phyloP scores from a whole-genome alignment of 2,113 vertebrate species.

The Dascyllus trimaculatus region DNA sequence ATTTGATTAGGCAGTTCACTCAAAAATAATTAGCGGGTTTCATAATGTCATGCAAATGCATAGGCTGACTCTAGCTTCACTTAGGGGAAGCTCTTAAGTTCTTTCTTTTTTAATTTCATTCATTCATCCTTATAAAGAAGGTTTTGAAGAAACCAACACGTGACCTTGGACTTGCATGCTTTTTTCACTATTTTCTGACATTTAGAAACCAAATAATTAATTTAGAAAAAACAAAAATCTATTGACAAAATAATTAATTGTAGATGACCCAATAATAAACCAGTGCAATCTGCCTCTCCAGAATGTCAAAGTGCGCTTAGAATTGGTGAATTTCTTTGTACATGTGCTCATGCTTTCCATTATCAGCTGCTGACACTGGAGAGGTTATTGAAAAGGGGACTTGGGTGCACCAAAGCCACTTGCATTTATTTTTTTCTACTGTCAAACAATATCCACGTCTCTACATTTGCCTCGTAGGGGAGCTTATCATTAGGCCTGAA shows the following conservation, averaged over 20 bases:
- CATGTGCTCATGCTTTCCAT: conserved; percentile 32
- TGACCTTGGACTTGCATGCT: no score
- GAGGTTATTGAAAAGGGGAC: conserved; percentile 1
- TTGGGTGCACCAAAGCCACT: conserved; percentile 15
- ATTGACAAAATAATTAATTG: not conserved
- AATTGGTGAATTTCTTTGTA: conserved; percentile 1
- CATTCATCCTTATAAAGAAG: no score
- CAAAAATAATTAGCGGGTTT: not conserved
- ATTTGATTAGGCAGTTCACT: not conserved
- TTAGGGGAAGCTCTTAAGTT: no score
- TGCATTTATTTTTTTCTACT: conserved; percentile 38
- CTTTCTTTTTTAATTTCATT: no score
- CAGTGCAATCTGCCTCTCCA: not conserved
- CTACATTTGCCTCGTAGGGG: conserved; percentile 33
- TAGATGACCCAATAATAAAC: not conserved
- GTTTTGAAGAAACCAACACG: no score
- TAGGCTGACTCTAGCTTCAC: not conserved
- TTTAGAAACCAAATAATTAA: conserved; percentile 4
- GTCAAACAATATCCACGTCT: conserved; percentile 40
- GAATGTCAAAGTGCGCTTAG: not conserved
- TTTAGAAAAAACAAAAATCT: not conserved
- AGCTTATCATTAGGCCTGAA: conserved; percentile 6
- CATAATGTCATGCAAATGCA: not conserved
- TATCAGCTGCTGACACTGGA: conserved; percentile 23
- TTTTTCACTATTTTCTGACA: not conserved